Percentiles rank a stretch among this genome's conserved stretches.
Evolutionary conservation across 2,113 vertebrate species (phyloP).

Genomic region (Orycteropus afer): DNA sequence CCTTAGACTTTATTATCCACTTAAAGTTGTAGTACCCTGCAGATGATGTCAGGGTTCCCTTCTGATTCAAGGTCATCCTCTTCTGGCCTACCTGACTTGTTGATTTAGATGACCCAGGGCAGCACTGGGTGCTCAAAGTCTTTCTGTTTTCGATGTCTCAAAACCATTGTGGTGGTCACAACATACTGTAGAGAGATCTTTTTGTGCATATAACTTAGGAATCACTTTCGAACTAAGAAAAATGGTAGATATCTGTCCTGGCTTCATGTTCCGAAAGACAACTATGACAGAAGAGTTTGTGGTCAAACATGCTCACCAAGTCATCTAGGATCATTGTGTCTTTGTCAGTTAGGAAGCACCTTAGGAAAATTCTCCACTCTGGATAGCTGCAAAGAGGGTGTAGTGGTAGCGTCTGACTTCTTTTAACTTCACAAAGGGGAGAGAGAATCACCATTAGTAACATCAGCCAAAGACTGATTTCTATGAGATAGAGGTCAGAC

Average conservation of each 20-base stretch:
- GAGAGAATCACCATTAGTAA: no score
- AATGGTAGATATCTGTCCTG: neutral
- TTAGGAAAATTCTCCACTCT: slow-evolving; percentile 72
- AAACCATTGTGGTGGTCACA: neutral
- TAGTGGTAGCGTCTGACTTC: no score
- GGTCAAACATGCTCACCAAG: neutral
- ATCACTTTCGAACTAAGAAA: neutral
- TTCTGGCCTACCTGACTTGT: neutral
- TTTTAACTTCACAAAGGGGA: no score
- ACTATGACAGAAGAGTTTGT: neutral
- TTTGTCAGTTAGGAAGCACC: slow-evolving; percentile 23
- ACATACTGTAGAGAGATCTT: neutral
- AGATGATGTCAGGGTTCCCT: neutral
- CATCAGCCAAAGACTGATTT: no score
- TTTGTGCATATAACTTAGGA: neutral
- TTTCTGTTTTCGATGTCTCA: neutral
- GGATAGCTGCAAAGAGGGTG: no score
- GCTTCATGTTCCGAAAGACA: neutral
- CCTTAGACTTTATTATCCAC: neutral
- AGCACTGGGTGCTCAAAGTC: neutral
- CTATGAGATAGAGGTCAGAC: no score
- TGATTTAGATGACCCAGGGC: neutral
- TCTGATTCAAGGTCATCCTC: neutral
- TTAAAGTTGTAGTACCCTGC: neutral
- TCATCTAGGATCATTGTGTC: neutral